Evolutionary conservation across 2,888 invertebrate genomes (phyloP), one percentile per base, ranked within the genome.

Genomic region (Anagyrus pseudococci): DNA sequence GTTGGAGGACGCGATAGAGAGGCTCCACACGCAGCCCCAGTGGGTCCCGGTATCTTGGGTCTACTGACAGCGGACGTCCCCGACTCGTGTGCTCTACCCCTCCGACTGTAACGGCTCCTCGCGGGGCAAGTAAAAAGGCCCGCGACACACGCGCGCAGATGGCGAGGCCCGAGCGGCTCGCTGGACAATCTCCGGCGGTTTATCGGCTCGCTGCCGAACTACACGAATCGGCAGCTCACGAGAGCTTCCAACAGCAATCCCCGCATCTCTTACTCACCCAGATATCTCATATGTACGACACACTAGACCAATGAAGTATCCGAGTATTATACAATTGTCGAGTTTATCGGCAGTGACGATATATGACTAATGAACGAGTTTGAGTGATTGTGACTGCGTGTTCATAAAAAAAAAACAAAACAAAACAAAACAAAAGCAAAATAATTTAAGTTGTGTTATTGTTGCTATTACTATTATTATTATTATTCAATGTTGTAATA

Each of bases 31-130:
- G 75, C 91, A 93, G 72, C 92, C 96, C 41, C 97, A 97, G 82
- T 98, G 97, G 97, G 94, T 98, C 69, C 98, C 98, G 4, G 97
- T 98, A 8, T 93, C 94, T 46, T 98, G 98, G 98, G 95, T 98
- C 80, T 95, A 95, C 87, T 95, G 91, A 92, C 89, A 86, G 81
- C 83, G 83, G 79, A 82, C 75, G 70, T 74, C 77, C 53, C 80
- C 80, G 72, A 74, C 71, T 67, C 75, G 77, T 60, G 72, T 74
- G 66, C 67, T 73, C 8, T 37, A 23, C 15, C 65, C 62, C 60
- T 72, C 71, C 57, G 69, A 75, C 47, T 77, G 78, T 70, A 79
- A 80, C 67, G 79, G 79, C 68, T 76, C 79, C 60, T 78, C 78
- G 64, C 73, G 75, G 68, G 72, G 72, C 67, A 78, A 75, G 71